These are phyloP conservation scores for Branchinecta sandiegonensis DNA, from an alignment of 2,888 invertebrate genomes.

Conservation along the genomic window DNA sequence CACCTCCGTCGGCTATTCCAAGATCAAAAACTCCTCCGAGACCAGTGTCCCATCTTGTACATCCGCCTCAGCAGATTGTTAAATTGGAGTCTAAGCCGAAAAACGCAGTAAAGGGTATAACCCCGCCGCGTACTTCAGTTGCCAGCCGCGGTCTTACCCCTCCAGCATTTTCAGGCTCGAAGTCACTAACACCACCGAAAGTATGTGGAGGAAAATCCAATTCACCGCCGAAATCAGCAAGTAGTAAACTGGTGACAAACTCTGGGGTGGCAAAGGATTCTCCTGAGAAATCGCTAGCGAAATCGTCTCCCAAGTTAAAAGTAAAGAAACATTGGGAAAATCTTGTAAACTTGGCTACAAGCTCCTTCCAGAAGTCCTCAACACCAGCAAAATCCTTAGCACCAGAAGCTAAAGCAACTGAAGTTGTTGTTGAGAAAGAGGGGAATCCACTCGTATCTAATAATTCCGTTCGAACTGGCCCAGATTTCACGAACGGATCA, in stretches of 20 bases:
- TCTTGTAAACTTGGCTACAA: constrained; percentile 22
- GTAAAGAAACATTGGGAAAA: constrained; percentile 23
- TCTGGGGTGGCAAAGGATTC: neutral
- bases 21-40: neutral
- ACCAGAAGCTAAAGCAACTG: neutral
- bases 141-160: neutral
- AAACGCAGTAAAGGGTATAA: neutral
- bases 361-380: constrained; percentile 19
- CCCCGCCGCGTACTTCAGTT: neutral
- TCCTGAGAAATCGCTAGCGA: neutral
- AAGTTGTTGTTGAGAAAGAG: constrained; percentile 11
- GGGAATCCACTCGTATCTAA: neutral
- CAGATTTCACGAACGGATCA: neutral
- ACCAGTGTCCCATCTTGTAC: constrained; percentile 5
- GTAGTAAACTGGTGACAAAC: constrained; percentile 4
- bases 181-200: neutral
- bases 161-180: neutral
- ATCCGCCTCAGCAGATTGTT: neutral
- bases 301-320: constrained; percentile 23
- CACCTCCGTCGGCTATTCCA: constrained; percentile 5
- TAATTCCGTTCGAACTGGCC: neutral
- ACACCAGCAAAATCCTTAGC: constrained; percentile 19
- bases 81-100: neutral
- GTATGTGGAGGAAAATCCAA: neutral
- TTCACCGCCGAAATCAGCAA: neutral